Conservation (phyloP, 2,888 invertebrate species). For the Cataglyphis rosenhaueri region DNA sequence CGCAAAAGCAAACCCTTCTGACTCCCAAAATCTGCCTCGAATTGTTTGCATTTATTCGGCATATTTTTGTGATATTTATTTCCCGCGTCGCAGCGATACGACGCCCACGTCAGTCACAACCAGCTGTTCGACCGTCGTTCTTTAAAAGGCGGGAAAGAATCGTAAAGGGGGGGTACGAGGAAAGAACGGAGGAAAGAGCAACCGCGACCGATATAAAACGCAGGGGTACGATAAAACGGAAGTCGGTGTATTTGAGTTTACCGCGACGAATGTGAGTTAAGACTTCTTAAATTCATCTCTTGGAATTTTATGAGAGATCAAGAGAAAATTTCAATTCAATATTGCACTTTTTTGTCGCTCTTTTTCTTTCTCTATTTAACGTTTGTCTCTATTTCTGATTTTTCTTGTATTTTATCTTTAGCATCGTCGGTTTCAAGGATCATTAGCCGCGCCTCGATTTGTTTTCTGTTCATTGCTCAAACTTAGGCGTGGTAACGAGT, state of each 20-base stretch:
- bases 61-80: constrained; percentile 84
- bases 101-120: constrained; percentile 79
- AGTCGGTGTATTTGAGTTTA: constrained; percentile 27
- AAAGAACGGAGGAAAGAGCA: constrained; percentile 34
- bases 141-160: constrained; percentile 56
- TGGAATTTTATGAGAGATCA: constrained; percentile 1
- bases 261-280: constrained; percentile 14
- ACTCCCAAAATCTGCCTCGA: constrained; percentile 71
- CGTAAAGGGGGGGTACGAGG: constrained; percentile 65
- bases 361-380: neutral
- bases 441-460: constrained; percentile 30
- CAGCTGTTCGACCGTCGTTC: constrained; percentile 58
- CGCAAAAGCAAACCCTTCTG: constrained; percentile 54
- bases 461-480: constrained; percentile 41
- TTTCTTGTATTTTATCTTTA: constrained; percentile 10
- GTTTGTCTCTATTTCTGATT: neutral
- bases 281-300: constrained; percentile 24
- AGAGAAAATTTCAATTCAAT: neutral
- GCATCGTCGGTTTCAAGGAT: neutral
- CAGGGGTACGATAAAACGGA: constrained; percentile 56
- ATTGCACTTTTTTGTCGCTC: neutral
- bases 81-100: constrained; percentile 65
- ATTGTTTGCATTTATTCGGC: constrained; percentile 83
- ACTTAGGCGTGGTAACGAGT: constrained; percentile 53
- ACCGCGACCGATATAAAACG: constrained; percentile 67